These are phyloP conservation scores for Saimiri boliviensis DNA, from an alignment of 2,113 vertebrate species.

Conservation along the genomic window DNA sequence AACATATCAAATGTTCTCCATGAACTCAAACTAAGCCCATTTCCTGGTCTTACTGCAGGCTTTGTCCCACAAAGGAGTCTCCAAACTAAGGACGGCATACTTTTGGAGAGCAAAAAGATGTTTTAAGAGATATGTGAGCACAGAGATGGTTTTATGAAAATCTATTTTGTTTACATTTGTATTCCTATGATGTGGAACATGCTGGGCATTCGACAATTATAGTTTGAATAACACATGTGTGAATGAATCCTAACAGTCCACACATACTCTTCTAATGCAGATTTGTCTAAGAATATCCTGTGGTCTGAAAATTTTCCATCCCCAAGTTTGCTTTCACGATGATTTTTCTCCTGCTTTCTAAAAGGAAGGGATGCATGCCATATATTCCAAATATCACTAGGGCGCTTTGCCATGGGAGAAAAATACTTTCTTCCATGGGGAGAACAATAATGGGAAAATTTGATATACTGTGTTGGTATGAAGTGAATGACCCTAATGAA, in stretches of 20 bases:
- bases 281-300: background rate
- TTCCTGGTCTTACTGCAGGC: background rate
- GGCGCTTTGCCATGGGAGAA: background rate
- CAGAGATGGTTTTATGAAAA: background rate
- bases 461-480: background rate
- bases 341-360: background rate
- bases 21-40: background rate
- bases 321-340: background rate
- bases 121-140: background rate
- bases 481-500: background rate
- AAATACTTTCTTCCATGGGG: background rate
- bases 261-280: background rate
- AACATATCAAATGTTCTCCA: background rate
- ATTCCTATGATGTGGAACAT: background rate
- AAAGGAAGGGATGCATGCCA: background rate
- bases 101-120: background rate
- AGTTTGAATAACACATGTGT: background rate
- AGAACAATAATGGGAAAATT: constrained; percentile 9
- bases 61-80: background rate
- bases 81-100: background rate
- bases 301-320: background rate
- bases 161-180: background rate
- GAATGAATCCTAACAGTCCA: background rate
- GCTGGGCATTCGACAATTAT: background rate
- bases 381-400: background rate